Evolutionary conservation across 2,888 invertebrate species (phyloP).

Genomic region (Notodonta ziczac): DNA sequence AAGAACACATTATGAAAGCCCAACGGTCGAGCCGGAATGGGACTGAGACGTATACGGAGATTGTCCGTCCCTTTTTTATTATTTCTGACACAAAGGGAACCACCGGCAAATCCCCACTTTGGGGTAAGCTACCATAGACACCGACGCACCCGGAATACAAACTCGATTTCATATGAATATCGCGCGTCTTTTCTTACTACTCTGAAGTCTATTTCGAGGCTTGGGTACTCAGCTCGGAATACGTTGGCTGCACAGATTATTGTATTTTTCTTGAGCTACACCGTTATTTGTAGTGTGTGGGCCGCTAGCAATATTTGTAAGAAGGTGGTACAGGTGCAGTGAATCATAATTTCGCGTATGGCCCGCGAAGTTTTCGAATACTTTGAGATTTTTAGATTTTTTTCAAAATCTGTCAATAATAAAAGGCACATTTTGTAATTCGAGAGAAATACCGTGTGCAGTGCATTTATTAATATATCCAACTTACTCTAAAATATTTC

Average conservation of each 20-base stretch:
- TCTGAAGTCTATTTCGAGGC: background rate
- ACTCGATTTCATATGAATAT: conserved; percentile 26
- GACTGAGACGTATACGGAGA: conserved; percentile 43
- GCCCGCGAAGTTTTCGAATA: too few relatives aligned
- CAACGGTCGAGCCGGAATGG: conserved; percentile 21
- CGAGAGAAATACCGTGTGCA: too few relatives aligned
- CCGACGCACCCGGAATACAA: conserved; percentile 17
- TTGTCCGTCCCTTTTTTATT: conserved; percentile 48
- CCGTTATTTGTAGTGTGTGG: background rate
- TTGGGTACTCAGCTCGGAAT: background rate
- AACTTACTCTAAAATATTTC: too few relatives aligned
- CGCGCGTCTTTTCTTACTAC: conserved; percentile 2
- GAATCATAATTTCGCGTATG: too few relatives aligned
- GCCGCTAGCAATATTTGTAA: too few relatives aligned
- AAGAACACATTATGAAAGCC: conserved; percentile 26
- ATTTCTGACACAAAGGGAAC: conserved; percentile 55
- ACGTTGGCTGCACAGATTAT: background rate
- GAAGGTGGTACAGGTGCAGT: too few relatives aligned
- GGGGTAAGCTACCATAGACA: conserved; percentile 40
- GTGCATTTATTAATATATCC: too few relatives aligned
- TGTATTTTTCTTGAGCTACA: background rate
- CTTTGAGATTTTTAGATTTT: too few relatives aligned
- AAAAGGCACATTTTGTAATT: too few relatives aligned
- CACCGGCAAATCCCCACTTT: conserved; percentile 50
- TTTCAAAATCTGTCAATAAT: too few relatives aligned